Evolutionary conservation across 23 tunicate species (phyloP).

Genomic region (Botrylloides violaceus): DNA sequence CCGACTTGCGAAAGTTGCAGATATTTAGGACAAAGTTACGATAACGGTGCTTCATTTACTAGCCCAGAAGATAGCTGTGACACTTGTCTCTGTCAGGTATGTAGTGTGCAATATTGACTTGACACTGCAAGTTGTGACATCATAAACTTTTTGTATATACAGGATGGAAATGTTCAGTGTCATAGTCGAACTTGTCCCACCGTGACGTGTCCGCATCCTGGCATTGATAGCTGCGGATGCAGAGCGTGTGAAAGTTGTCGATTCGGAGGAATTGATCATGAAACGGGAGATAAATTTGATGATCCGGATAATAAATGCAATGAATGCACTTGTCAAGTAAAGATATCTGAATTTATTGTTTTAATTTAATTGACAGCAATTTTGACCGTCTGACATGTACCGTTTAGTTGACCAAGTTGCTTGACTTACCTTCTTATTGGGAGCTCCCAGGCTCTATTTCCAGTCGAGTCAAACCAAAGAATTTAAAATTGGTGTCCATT

Average conservation of each 20-base stretch:
- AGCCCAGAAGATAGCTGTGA: conserved; percentile 58
- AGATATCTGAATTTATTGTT: neutral
- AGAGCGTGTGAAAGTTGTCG: conserved; percentile 41
- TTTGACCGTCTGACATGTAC: too few species aligned
- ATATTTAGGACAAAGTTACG: conserved; percentile 24
- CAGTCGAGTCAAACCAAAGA: too few species aligned
- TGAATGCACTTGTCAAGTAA: conserved; percentile 62
- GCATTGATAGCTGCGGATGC: conserved; percentile 59
- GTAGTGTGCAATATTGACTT: neutral
- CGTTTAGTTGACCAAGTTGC: too few species aligned
- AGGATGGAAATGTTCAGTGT: conserved; percentile 88
- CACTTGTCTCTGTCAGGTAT: conserved; percentile 54
- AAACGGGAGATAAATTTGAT: conserved; percentile 36
- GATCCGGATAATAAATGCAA: conserved; percentile 75
- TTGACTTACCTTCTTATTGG: too few species aligned
- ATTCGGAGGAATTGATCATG: conserved; percentile 58
- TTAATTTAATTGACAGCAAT: neutral
- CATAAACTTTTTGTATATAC: conserved; percentile 2
- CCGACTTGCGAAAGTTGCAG: conserved; percentile 43
- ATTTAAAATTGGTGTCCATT: too few species aligned
- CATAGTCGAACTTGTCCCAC: conserved; percentile 31
- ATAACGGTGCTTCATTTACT: conserved; percentile 26
- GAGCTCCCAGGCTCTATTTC: too few species aligned
- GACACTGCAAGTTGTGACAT: neutral
- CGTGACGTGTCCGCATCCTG: conserved; percentile 39